These are phyloP conservation scores for Siderastrea siderea DNA, from an alignment of 92 coral and sea anemone genomes.

Conservation along the genomic window DNA sequence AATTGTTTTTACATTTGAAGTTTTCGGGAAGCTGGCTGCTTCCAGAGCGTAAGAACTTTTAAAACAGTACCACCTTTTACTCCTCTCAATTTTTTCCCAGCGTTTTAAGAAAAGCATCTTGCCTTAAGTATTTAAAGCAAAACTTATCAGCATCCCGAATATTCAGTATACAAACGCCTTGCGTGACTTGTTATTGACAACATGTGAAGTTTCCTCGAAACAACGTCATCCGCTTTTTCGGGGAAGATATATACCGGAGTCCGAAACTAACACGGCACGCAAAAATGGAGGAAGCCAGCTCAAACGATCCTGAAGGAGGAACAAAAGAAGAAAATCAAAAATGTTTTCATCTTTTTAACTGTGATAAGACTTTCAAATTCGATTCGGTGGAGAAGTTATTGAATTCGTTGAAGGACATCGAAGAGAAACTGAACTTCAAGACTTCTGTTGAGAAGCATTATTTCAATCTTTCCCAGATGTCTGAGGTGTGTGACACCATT, in stretches of 20 bases:
- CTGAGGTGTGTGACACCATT: constrained; percentile 28
- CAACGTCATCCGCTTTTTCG: constrained; percentile 11
- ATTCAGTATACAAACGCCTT: neutral
- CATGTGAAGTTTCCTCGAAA: neutral
- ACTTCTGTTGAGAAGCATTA: no score
- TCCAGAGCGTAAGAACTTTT: no score
- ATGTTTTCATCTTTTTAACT: constrained; percentile 72
- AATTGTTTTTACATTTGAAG: neutral
- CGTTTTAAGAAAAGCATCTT: neutral
- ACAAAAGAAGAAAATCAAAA: neutral
- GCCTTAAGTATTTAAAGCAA: neutral
- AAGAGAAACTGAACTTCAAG: no score
- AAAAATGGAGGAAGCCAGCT: neutral
- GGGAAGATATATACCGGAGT: neutral
- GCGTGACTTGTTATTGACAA: neutral
- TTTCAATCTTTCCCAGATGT: constrained; percentile 23
- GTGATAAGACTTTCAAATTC: no score
- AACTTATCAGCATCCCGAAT: neutral
- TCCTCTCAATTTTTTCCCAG: neutral
- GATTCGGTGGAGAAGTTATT: no score
- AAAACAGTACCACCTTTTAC: no score
- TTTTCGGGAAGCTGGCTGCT: neutral
- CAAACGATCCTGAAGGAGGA: neutral
- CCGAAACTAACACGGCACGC: neutral
- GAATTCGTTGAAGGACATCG: no score